Evolutionary conservation across 2,113 vertebrate species (phyloP), one percentile per base, ranked within the genome.

Genomic region (Sigmodon hispidus): DNA sequence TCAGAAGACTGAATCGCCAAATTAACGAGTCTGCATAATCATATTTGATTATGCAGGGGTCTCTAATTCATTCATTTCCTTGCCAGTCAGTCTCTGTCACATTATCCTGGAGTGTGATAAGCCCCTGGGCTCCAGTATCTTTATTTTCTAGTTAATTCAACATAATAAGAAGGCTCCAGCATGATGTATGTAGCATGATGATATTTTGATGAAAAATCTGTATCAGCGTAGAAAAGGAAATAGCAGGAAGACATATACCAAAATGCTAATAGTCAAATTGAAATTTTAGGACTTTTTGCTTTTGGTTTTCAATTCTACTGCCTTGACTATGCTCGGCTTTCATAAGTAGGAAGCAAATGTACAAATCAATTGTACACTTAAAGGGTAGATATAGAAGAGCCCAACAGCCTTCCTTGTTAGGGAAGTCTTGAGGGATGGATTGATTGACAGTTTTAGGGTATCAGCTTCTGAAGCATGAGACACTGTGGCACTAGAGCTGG

Each of bases 131-230:
- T 85, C 87, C 73, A 76, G 50, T 67, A 55, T 81, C 45, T 94
- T 86, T 87, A 21, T 92, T 72, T 96, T 92, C 57, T 86, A 63
- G 86, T 94, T 95, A 90, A 93, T 83, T 94, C 75, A 94, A 61
- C 83, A 79, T 26, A 90, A 34, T 75, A 84, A 93, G 79, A 89
- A 93, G 63, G 67, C 55, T 90, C 70, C 52, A 79, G n/a, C 70
- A 70, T 87, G 70, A 91, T 81, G 45, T 77, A 57, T 92, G 73
- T 50, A 79, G 40, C 52, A 76, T 59, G 77, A 76, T 52, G 52
- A 7, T 15, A 43, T 79, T 95, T 87, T 91, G 89, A 87, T 90
- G 86, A 63, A 96, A 88, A 84, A 31, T 81, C 57, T 45, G 61
- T 89, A 81, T 50, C 83, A 4, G 4, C 22, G 8, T 11, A 86